Conservation (phyloP, 2,888 invertebrate species). For the Electrophaes corylata region DNA sequence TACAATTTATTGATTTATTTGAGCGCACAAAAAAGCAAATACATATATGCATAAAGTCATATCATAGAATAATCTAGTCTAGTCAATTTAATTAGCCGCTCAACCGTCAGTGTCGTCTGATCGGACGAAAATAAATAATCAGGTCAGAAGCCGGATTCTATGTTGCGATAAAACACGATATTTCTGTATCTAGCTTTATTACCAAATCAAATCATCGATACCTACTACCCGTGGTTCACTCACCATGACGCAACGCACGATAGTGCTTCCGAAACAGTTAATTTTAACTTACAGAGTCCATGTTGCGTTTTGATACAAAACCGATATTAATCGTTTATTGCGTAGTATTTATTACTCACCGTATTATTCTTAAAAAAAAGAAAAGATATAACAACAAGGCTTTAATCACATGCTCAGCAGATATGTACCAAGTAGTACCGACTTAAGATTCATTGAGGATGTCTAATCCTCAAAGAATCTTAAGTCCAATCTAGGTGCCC, state of each 20-base stretch:
- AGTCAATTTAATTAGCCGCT: neutral
- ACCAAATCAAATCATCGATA: slow-evolving; percentile 12
- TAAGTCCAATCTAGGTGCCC: no score
- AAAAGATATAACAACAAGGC: no score
- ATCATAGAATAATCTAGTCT: slow-evolving; percentile 10
- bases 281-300: neutral
- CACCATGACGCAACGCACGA: slow-evolving; percentile 14
- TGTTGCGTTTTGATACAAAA: neutral
- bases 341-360: no score
- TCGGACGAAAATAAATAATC: slow-evolving; percentile 32
- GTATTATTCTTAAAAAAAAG: no score
- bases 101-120: slow-evolving; percentile 22
- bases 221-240: slow-evolving; percentile 8
- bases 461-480: no score
- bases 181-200: slow-evolving; percentile 8
- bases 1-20: no score
- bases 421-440: no score
- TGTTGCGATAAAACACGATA: slow-evolving; percentile 23
- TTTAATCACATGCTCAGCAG: no score
- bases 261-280: neutral
- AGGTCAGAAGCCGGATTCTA: slow-evolving; percentile 35
- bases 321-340: neutral
- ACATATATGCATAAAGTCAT: neutral
- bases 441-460: no score
- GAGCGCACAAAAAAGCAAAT: no score